Conservation (phyloP, 2,797 vertebrate genomes). For the Catamblyrhynchus diadema region DNA sequence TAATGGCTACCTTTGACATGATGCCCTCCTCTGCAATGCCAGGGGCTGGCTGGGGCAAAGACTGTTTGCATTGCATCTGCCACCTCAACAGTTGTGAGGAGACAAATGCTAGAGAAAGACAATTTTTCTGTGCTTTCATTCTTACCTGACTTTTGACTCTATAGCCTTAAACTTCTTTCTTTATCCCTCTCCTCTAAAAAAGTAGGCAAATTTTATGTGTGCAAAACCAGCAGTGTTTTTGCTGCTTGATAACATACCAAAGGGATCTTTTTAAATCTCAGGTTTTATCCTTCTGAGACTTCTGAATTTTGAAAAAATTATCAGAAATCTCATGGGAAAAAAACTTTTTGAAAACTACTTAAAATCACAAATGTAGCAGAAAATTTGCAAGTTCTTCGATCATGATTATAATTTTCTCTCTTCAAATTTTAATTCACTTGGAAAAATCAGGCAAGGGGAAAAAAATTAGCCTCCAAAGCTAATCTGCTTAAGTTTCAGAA, state of each 20-base stretch:
- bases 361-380: not conserved
- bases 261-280: not conserved
- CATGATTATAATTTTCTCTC: not conserved
- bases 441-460: not conserved
- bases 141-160: not conserved
- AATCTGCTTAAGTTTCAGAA: not conserved
- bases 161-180: not conserved
- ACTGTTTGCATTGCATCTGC: not conserved
- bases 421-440: not conserved
- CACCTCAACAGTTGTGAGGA: not conserved
- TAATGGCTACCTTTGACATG: not conserved
- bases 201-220: not conserved
- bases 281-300: not conserved
- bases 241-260: not conserved
- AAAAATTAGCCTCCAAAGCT: accelerated
- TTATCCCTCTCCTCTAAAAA: not conserved
- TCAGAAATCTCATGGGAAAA: not conserved
- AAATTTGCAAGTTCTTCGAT: not conserved
- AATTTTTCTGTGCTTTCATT: not conserved
- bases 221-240: not conserved
- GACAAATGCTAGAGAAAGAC: not conserved
- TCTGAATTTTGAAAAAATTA: not conserved
- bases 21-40: not conserved
- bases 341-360: not conserved
- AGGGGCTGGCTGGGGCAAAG: no score